Evolutionary conservation across 2,797 vertebrate species (phyloP).

Genomic region (Cryptoblepharus egeriae): DNA sequence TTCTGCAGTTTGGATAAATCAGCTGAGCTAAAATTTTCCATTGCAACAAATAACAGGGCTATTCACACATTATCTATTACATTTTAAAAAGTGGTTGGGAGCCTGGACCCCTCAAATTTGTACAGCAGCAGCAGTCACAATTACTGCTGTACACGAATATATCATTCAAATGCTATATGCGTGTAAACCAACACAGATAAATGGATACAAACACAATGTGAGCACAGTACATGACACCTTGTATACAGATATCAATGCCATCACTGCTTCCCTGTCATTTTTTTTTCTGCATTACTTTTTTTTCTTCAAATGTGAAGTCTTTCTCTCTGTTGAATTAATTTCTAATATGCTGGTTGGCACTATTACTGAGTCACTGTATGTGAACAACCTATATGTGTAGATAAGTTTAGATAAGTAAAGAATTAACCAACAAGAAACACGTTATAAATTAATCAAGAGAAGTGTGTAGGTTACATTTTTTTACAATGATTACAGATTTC

Average conservation of each 20-base stretch:
- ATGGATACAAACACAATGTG: too few species aligned
- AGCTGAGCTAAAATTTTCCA: neutral
- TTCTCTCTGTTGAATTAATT: constrained; percentile 22
- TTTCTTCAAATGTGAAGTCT: neutral
- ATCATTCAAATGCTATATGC: too few species aligned
- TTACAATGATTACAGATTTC: neutral
- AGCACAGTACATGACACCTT: neutral
- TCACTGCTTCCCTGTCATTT: constrained; percentile 13
- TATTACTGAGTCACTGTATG: neutral
- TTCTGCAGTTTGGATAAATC: neutral
- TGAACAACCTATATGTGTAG: neutral
- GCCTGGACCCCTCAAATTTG: too few species aligned
- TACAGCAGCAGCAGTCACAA: too few species aligned
- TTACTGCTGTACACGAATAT: too few species aligned
- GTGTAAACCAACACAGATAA: too few species aligned
- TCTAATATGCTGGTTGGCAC: neutral
- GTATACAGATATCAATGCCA: constrained; percentile 12
- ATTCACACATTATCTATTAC: too few species aligned
- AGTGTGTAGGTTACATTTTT: neutral
- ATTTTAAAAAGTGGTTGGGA: too few species aligned
- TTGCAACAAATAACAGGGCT: constrained; percentile 14
- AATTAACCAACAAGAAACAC: neutral
- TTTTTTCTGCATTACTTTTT: constrained; percentile 18
- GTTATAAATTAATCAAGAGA: neutral
- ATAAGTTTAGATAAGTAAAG: neutral